A percentile compares a stretch with the other conserved stretches of the same genome.
phyloP scores from a whole-genome alignment of 2,888 invertebrate genomes.

The Octodonta nipae region DNA sequence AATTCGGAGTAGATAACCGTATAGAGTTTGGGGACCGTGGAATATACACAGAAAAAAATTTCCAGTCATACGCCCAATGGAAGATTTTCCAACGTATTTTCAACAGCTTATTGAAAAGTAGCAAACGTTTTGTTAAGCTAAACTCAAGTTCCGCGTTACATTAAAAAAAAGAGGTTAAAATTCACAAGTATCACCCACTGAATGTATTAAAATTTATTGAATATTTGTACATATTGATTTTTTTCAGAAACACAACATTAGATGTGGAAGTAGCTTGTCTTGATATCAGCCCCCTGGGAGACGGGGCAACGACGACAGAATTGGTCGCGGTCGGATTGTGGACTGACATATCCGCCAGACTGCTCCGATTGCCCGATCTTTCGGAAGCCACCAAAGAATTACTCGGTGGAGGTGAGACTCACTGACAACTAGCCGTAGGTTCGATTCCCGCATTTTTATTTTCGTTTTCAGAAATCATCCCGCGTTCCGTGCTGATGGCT shows the following conservation, averaged over 20 bases:
- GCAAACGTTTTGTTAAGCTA: no score
- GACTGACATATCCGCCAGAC: constrained; percentile 90
- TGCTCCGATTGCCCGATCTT: constrained; percentile 69
- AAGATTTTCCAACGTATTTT: not conserved
- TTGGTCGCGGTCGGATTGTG: constrained; percentile 88
- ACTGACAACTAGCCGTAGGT: no score
- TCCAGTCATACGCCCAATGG: no score
- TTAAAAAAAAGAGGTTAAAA: no score
- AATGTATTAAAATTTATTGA: not conserved
- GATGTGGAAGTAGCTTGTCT: constrained; percentile 93
- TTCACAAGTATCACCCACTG: not conserved
- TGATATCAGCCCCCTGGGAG: constrained; percentile 72
- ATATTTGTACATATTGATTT: no score
- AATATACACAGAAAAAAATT: no score
- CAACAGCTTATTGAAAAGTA: no score
- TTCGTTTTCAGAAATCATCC: constrained; percentile 70
- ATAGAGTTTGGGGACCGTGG: no score
- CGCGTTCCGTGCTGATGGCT: constrained; percentile 87
- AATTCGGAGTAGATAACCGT: no score
- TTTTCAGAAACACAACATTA: constrained; percentile 52
- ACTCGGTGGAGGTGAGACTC: constrained; percentile 66
- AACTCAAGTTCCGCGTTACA: no score
- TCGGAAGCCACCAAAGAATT: constrained; percentile 73
- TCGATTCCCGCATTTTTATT: not conserved
- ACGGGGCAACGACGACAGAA: constrained; percentile 47